Evolutionary conservation across 2,888 invertebrate genomes (phyloP).

Genomic region (Marronus borbonicus): DNA sequence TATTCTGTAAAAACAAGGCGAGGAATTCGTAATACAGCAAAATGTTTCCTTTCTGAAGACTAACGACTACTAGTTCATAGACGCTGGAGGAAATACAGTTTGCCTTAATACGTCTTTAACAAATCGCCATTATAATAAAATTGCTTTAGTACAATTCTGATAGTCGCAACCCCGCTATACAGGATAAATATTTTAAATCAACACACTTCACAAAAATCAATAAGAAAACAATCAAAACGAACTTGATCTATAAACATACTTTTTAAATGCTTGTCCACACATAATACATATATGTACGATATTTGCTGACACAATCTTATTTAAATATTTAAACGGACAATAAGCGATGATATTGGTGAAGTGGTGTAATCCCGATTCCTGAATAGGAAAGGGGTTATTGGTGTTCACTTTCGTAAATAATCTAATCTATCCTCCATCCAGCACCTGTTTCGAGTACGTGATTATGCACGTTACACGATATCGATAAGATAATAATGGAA

Average conservation of each 20-base stretch:
- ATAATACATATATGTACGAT: background rate
- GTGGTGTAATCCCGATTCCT: slow-evolving; percentile 20
- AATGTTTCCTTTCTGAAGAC: too few relatives aligned
- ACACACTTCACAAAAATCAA: background rate
- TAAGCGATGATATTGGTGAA: slow-evolving; percentile 32
- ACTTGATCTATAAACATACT: slow-evolving; percentile 34
- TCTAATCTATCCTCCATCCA: slow-evolving; percentile 32
- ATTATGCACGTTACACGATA: slow-evolving; percentile 16
- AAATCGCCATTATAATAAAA: too few relatives aligned
- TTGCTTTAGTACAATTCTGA: too few relatives aligned
- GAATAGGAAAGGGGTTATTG: slow-evolving; percentile 40
- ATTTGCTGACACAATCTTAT: slow-evolving; percentile 43
- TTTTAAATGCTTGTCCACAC: slow-evolving; percentile 14
- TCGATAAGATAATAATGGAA: slow-evolving; percentile 30
- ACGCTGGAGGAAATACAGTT: too few relatives aligned
- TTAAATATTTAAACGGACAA: slow-evolving; percentile 33
- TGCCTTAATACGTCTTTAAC: too few relatives aligned
- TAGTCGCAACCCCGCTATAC: too few relatives aligned
- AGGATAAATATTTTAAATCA: too few relatives aligned
- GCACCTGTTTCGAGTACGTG: slow-evolving; percentile 34
- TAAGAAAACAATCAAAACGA: slow-evolving; percentile 12
- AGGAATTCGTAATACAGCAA: too few relatives aligned
- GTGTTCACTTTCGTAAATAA: slow-evolving; percentile 27
- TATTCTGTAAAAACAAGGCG: too few relatives aligned
- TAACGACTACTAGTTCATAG: too few relatives aligned